phyloP scores from a whole-genome alignment of 2,797 vertebrate genomes.

The Urocyon cinereoargenteus region DNA sequence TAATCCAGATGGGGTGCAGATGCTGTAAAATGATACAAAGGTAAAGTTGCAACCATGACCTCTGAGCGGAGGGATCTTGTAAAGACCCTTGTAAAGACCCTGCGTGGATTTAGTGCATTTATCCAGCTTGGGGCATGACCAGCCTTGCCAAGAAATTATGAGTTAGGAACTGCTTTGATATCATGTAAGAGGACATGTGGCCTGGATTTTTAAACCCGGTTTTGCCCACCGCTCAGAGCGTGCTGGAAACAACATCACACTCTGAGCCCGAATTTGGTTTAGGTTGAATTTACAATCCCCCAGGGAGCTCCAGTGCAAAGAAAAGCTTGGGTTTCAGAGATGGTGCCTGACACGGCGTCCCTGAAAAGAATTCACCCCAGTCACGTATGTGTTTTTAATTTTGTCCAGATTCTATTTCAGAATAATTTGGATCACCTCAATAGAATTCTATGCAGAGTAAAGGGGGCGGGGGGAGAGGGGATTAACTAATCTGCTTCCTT shows the following conservation, averaged over 20 bases:
- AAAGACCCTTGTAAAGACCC: neutral
- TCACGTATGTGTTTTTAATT: neutral
- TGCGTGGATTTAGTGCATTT: accelerated
- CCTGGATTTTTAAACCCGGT: neutral
- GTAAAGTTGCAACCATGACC: slow-evolving; percentile 86
- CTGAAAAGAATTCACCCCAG: neutral
- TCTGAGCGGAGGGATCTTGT: accelerated
- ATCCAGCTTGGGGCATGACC: no score
- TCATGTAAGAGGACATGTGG: neutral
- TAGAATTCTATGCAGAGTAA: slow-evolving; percentile 4
- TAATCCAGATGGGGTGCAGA: slow-evolving; percentile 98
- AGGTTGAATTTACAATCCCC: neutral
- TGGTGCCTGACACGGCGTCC: neutral
- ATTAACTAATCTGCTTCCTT: neutral
- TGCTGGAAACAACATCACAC: neutral
- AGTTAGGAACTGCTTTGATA: neutral
- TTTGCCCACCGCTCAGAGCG: neutral
- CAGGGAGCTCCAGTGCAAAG: neutral
- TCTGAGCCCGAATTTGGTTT: neutral
- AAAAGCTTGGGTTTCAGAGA: neutral
- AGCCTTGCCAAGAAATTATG: neutral
- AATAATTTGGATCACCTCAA: neutral
- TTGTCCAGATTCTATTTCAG: neutral
- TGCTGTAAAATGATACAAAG: slow-evolving; percentile 99
- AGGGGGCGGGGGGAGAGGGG: neutral